Evolutionary conservation across 2,113 vertebrate genomes (phyloP), one percentile per base, ranked within the genome.

Genomic region (Eublepharis macularius): DNA sequence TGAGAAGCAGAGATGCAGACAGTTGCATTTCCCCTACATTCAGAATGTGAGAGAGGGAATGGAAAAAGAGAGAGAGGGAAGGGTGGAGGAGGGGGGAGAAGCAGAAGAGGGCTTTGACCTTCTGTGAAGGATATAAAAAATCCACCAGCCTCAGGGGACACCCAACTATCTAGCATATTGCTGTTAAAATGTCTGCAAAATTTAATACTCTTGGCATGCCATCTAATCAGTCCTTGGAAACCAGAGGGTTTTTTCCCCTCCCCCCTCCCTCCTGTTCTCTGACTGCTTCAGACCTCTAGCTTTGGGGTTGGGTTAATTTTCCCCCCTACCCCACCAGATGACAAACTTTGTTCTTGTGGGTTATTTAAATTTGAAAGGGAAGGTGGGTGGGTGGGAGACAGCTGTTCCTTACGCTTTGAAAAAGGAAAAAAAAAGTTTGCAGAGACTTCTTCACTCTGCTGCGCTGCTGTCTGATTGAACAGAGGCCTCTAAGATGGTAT

Each of bases 91-190:
- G 91, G 93, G 94, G 90, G 86, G 93, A 94, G 86, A 95, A 94
- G 94, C 94, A 96, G 95, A 94, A 95, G 94, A 95, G 94, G 94
- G 95, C 90, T 97, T 95, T 97, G 98, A 99, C 98, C 98, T 99
- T 99, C 98, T 97, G 96, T 97, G 98, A 98, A 98, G 97, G 98
- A 97, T 97, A 98, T 98, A 97, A 98, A 97, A 98, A 98, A 98
- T 97, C 96, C 96, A 96, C 95, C 95, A 90, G 96, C 97, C 98
- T 97, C 97, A 94, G 94, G 98, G 98, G 98, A 98, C 96, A 95
- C 94, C 95, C 95, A 97, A 97, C 97, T 96, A 97, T 95, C 97
- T 97, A 97, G 97, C 97, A 98, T 98, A 98, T 98, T 98, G 98
- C 97, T 96, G 96, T 98, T 97, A 97, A 98, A 98, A 98, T 97